Conservation (phyloP, 1,140 invertebrate species). For the Steinernema khuongi region DNA sequence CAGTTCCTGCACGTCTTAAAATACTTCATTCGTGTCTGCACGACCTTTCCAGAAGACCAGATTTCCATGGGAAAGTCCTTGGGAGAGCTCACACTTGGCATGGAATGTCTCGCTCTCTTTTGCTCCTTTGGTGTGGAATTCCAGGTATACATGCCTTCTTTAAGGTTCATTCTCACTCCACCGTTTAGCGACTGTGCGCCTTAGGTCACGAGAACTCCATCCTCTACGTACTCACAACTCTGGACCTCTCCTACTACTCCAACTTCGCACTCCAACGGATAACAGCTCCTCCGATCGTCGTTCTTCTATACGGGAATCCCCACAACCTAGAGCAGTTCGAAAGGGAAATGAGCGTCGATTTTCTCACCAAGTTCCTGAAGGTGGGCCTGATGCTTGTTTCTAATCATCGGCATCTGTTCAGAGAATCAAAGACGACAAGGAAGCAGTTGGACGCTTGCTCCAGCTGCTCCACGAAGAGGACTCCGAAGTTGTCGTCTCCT, state of each 20-base stretch:
- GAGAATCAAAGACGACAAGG: neutral
- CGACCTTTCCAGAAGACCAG: neutral
- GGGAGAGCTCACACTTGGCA: neutral
- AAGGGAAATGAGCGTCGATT: neutral
- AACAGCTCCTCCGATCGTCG: neutral
- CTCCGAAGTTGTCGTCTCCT: neutral
- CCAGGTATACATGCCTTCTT: neutral
- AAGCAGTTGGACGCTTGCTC: neutral
- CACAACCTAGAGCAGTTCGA: neutral
- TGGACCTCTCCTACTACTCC: neutral
- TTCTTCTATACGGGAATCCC: neutral
- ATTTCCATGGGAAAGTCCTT: neutral
- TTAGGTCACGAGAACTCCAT: neutral
- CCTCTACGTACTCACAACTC: neutral
- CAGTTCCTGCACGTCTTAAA: neutral
- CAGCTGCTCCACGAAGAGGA: neutral
- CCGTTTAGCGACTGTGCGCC: neutral
- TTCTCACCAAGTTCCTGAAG: neutral
- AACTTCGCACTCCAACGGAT: neutral
- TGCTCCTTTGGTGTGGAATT: neutral
- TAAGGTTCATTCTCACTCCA: neutral
- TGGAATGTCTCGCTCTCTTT: neutral
- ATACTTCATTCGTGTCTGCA: neutral
- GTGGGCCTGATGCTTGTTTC: no score
- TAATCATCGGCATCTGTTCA: neutral